Conservation (phyloP, 2,888 invertebrate genomes). For the Perithous albicinctus region DNA sequence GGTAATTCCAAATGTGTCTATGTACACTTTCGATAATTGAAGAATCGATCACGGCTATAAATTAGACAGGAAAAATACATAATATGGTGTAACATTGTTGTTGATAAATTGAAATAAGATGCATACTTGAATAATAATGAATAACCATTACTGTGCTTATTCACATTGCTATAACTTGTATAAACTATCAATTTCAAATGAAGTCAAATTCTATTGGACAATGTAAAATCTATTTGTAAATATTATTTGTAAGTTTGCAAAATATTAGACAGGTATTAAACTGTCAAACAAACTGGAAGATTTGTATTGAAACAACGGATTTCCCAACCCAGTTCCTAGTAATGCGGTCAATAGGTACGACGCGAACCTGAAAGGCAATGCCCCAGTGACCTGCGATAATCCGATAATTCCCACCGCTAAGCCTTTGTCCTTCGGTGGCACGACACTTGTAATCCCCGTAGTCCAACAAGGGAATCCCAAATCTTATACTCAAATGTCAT, state of each 20-base stretch:
- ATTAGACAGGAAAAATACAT: background rate
- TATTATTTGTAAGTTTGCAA: background rate
- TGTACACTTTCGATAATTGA: background rate
- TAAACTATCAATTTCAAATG: background rate
- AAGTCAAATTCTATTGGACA: background rate
- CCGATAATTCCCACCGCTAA: background rate
- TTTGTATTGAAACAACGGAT: background rate
- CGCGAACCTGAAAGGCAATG: background rate
- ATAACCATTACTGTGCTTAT: background rate
- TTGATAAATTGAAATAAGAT: background rate
- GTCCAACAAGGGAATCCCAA: background rate
- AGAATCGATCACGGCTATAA: background rate
- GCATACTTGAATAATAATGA: background rate
- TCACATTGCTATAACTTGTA: background rate
- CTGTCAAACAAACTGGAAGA: background rate
- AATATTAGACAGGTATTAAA: background rate
- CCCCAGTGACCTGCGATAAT: background rate
- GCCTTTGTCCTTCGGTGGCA: background rate
- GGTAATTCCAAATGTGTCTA: conserved; percentile 48
- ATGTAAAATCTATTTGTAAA: background rate
- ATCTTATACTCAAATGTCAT: background rate
- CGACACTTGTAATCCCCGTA: background rate
- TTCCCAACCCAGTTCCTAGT: conserved; percentile 4
- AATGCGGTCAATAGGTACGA: background rate
- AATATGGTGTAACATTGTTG: background rate